phyloP scores from a whole-genome alignment of 2,113 vertebrate species.

The Hylia prasina region DNA sequence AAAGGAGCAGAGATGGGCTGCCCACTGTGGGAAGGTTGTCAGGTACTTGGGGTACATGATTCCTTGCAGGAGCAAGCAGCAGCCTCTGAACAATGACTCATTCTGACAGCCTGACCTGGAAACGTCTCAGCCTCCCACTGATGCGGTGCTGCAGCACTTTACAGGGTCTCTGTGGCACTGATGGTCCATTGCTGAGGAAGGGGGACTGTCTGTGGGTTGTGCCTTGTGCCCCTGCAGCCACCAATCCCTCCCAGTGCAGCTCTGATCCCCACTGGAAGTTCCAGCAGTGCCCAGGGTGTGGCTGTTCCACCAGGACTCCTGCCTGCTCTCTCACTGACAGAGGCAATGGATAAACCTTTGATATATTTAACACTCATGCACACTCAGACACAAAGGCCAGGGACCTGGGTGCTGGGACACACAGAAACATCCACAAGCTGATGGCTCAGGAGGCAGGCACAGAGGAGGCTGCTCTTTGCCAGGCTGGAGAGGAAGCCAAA shows the following conservation, averaged over 20 bases:
- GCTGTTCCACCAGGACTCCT: neutral
- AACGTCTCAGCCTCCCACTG: neutral
- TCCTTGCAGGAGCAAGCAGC: neutral
- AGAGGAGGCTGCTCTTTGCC: neutral
- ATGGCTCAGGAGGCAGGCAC: neutral
- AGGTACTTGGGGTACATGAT: neutral
- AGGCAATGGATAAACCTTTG: neutral
- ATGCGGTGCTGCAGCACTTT: neutral
- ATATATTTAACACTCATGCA: neutral
- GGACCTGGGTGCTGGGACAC: neutral
- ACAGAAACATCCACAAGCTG: neutral
- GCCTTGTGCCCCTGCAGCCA: neutral
- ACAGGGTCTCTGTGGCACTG: neutral
- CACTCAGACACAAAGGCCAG: neutral
- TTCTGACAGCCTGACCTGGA: neutral
- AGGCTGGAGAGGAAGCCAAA: neutral
- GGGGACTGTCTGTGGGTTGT: neutral
- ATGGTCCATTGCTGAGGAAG: neutral
- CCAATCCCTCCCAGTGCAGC: neutral
- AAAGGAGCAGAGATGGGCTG: neutral
- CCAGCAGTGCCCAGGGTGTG: neutral
- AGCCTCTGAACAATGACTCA: neutral
- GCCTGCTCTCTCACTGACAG: neutral
- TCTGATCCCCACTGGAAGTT: neutral
- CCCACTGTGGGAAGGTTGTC: neutral